These are phyloP conservation scores for Pan paniscus DNA, from an alignment of 2,113 vertebrate species.

Conservation along the genomic window DNA sequence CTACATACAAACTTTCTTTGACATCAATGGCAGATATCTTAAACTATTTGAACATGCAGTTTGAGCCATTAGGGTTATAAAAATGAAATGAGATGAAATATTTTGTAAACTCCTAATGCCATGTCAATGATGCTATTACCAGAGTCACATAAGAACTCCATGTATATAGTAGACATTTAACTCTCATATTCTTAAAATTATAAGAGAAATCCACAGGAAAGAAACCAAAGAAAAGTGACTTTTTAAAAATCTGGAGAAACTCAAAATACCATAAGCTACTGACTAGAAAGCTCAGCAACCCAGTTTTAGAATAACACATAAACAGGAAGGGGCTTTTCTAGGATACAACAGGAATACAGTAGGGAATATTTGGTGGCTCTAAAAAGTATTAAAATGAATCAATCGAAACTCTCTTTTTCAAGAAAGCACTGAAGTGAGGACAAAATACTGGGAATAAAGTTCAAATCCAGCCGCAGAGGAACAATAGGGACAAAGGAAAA, in stretches of 20 bases:
- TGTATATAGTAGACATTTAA: background rate
- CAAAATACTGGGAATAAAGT: background rate
- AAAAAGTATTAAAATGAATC: background rate
- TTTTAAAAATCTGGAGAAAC: background rate
- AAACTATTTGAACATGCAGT: background rate
- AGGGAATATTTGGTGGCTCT: background rate
- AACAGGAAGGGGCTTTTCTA: background rate
- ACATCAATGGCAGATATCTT: background rate
- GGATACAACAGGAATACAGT: background rate
- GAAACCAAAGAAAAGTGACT: background rate
- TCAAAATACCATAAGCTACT: background rate
- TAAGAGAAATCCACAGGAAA: background rate
- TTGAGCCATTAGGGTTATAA: background rate
- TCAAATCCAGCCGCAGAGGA: background rate
- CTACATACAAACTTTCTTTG: background rate
- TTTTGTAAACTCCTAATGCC: background rate
- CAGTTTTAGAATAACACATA: background rate
- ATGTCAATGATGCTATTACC: background rate
- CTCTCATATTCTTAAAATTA: background rate
- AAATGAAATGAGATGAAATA: background rate
- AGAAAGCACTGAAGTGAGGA: background rate
- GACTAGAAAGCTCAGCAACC: background rate
- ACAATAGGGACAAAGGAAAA: background rate
- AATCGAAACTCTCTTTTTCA: background rate
- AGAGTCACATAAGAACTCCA: background rate